These are phyloP conservation scores for Drosophila nr. perissopoda DNA, from an alignment of 2,888 invertebrate genomes.

Conservation along the genomic window DNA sequence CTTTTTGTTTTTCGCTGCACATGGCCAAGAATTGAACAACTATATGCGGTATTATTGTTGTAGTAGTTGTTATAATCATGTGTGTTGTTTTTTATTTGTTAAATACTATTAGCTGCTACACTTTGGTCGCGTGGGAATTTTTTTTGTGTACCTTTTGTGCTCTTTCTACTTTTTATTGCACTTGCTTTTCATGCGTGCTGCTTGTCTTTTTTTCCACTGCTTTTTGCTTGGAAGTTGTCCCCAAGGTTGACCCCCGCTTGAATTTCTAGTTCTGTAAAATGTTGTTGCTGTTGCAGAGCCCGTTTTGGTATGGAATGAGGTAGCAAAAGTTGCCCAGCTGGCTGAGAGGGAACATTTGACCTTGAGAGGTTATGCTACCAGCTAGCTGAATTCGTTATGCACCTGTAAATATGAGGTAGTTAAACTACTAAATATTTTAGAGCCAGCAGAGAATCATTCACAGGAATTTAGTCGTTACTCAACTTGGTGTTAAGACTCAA, in stretches of 20 bases:
- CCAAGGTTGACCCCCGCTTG: conserved; percentile 39
- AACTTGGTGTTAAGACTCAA: not conserved
- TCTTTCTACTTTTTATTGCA: conserved; percentile 41
- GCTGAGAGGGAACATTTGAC: conserved; percentile 40
- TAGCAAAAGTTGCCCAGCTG: conserved; percentile 24
- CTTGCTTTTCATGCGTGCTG: conserved; percentile 33
- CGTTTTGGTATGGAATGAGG: no score
- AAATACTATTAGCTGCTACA: conserved; percentile 41
- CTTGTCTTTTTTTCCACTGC: not conserved
- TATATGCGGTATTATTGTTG: conserved; percentile 28
- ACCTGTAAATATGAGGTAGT: not conserved
- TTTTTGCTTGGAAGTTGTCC: conserved; percentile 47
- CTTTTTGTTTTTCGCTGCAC: conserved; percentile 17
- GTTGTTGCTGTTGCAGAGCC: conserved; percentile 5
- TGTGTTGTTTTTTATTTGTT: conserved; percentile 10
- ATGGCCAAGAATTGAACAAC: conserved; percentile 53
- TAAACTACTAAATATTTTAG: not conserved
- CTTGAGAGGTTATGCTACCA: conserved; percentile 38
- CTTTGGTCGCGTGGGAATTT: conserved; percentile 58
- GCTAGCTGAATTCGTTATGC: conserved; percentile 6
- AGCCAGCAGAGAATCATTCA: not conserved
- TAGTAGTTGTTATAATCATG: not conserved
- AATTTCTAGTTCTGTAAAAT: conserved; percentile 3
- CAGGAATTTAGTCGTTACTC: not conserved
- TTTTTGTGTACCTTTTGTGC: conserved; percentile 32